phyloP scores from a whole-genome alignment of 2,797 vertebrate genomes.

The Salmo trutta region DNA sequence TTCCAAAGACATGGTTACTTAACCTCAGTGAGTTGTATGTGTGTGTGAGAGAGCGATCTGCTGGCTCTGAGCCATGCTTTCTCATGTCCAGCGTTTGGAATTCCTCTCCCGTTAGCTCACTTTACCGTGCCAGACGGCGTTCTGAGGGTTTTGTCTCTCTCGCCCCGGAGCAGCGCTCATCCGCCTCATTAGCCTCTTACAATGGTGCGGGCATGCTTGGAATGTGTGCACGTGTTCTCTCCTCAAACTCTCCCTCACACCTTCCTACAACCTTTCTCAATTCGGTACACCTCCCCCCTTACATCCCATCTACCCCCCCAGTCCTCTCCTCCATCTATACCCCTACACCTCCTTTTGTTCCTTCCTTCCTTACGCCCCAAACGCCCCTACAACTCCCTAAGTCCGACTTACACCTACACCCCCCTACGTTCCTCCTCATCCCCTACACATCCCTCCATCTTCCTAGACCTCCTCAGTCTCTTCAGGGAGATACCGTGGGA shows the following conservation, averaged over 20 bases:
- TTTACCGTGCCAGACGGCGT: constrained; percentile 18
- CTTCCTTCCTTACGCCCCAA: not conserved
- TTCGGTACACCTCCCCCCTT: constrained; percentile 7
- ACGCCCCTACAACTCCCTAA: not conserved
- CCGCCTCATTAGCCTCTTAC: constrained; percentile 59
- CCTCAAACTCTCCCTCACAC: constrained; percentile 1
- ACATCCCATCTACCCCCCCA: not conserved
- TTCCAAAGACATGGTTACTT: not conserved
- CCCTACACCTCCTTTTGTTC: not conserved
- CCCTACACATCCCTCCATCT: not conserved
- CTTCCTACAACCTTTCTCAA: constrained; percentile 46
- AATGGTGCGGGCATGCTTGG: constrained; percentile 61
- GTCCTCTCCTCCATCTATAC: not conserved
- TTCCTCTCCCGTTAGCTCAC: constrained; percentile 64
- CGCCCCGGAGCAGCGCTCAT: constrained; percentile 24
- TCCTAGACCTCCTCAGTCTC: not conserved
- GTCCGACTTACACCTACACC: not conserved
- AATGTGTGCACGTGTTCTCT: constrained; percentile 64
- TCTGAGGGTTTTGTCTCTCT: constrained; percentile 34
- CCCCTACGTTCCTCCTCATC: not conserved
- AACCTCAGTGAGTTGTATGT: not conserved
- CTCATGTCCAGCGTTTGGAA: constrained; percentile 46
- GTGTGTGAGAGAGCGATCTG: not conserved
- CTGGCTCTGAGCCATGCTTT: constrained; percentile 24
- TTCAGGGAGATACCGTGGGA: not conserved